These are phyloP conservation scores for Euwallacea fornicatus DNA, from an alignment of 1,140 invertebrate genomes.

Conservation along the genomic window DNA sequence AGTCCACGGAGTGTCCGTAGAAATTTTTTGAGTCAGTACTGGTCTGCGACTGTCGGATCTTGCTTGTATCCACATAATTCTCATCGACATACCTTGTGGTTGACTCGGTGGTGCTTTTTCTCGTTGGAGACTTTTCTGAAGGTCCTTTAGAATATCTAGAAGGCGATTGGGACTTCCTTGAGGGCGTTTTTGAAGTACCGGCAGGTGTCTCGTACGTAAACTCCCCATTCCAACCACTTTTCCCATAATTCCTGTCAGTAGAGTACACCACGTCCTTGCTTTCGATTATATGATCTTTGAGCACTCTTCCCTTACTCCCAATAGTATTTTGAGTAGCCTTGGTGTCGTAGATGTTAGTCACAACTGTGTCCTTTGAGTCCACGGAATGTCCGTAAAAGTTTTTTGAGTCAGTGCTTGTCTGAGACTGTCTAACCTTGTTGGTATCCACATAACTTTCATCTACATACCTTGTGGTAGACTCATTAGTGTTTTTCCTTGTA, in stretches of 20 bases:
- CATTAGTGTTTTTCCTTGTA: slow-evolving; percentile 17
- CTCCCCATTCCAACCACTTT: slow-evolving; percentile 49
- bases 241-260: slow-evolving; percentile 47
- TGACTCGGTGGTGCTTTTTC: slow-evolving; percentile 30
- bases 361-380: slow-evolving; percentile 42
- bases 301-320: slow-evolving; percentile 45
- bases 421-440: slow-evolving; percentile 38
- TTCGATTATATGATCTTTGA: slow-evolving; percentile 44
- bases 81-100: slow-evolving; percentile 41
- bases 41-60: slow-evolving; percentile 40
- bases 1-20: slow-evolving; percentile 48
- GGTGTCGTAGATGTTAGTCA: slow-evolving; percentile 48
- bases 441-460: slow-evolving; percentile 45
- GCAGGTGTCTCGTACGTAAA: slow-evolving; percentile 43
- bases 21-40: slow-evolving; percentile 47
- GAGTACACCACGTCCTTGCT: slow-evolving; percentile 49
- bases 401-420: slow-evolving; percentile 43
- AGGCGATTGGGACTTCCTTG: slow-evolving; percentile 7
- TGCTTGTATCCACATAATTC: slow-evolving; percentile 42
- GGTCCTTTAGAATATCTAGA: slow-evolving; percentile 25
- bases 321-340: slow-evolving; percentile 49
- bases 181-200: slow-evolving; percentile 4
- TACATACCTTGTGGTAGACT: slow-evolving; percentile 39
- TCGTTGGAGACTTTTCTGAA: background rate
- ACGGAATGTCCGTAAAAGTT: slow-evolving; percentile 49